Evolutionary conservation across 2,113 vertebrate genomes (phyloP).

Genomic region (Halichoerus grypus): DNA sequence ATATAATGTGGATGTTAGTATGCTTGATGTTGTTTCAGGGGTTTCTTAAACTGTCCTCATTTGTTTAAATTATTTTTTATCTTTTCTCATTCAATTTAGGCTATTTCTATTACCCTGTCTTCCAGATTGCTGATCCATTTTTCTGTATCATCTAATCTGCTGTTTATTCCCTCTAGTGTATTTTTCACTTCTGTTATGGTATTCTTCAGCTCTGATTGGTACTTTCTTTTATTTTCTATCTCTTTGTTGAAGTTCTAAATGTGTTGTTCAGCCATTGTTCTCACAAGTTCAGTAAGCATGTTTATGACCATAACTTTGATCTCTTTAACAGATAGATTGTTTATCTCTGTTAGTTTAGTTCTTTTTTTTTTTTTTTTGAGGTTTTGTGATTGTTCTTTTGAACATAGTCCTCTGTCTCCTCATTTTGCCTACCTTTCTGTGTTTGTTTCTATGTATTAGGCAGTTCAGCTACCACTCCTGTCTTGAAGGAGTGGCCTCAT

Average conservation of each 20-base stretch:
- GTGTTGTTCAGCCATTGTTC: background rate
- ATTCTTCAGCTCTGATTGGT: background rate
- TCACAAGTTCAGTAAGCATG: background rate
- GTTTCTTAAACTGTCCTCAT: background rate
- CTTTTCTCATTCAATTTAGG: background rate
- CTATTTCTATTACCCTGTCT: background rate
- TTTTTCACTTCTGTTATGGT: background rate
- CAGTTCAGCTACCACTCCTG: background rate
- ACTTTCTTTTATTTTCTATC: background rate
- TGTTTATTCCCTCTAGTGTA: background rate
- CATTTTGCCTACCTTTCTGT: background rate
- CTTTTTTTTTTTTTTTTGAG: background rate
- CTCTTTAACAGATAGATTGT: background rate
- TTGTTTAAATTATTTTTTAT: background rate
- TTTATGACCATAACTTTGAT: background rate
- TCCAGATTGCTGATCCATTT: background rate
- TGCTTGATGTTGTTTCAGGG: background rate
- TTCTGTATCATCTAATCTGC: background rate
- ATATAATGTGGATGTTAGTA: background rate
- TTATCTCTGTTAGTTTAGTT: background rate
- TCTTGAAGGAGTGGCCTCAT: background rate
- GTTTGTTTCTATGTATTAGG: background rate
- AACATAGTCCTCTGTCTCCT: background rate
- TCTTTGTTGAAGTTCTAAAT: background rate
- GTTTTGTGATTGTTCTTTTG: background rate